phyloP scores from a whole-genome alignment of 2,888 invertebrate species.

The Dynastes hyllus region DNA sequence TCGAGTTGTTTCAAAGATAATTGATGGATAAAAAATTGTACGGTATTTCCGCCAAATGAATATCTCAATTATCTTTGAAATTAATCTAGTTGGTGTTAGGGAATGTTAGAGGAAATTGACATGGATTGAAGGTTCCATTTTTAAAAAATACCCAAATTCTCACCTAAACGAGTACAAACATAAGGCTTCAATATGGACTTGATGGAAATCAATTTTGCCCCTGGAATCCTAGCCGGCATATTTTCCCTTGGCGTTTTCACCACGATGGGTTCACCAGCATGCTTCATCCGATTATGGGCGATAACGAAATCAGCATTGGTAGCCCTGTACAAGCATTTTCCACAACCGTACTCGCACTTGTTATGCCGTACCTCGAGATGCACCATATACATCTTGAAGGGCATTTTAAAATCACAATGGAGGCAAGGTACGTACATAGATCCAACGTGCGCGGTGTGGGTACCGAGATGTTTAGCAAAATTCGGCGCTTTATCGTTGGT shows the following conservation, averaged over 20 bases:
- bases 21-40: too few species aligned
- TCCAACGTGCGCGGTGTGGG: conserved; percentile 58
- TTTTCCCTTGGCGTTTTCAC: conserved; percentile 62
- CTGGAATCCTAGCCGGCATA: conserved; percentile 55
- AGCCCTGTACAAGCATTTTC: conserved; percentile 81
- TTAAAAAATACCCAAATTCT: not conserved
- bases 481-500: conserved; percentile 66
- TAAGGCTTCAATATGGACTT: conserved; percentile 59
- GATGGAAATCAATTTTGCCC: conserved; percentile 11
- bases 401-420: conserved; percentile 71
- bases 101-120: too few species aligned
- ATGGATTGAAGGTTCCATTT: too few species aligned
- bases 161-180: conserved; percentile 60
- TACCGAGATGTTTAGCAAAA: conserved; percentile 70
- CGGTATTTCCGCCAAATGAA: too few species aligned
- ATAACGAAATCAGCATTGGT: conserved; percentile 76
- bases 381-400: conserved; percentile 65
- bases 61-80: too few species aligned
- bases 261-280: conserved; percentile 57
- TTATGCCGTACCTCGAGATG: conserved; percentile 79
- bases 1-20: too few species aligned
- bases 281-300: conserved; percentile 73
- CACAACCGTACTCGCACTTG: conserved; percentile 77
- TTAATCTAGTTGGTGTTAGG: too few species aligned
- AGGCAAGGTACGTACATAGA: conserved; percentile 70